Conservation (phyloP, 2,888 invertebrate genomes). For the Altica lythri region DNA sequence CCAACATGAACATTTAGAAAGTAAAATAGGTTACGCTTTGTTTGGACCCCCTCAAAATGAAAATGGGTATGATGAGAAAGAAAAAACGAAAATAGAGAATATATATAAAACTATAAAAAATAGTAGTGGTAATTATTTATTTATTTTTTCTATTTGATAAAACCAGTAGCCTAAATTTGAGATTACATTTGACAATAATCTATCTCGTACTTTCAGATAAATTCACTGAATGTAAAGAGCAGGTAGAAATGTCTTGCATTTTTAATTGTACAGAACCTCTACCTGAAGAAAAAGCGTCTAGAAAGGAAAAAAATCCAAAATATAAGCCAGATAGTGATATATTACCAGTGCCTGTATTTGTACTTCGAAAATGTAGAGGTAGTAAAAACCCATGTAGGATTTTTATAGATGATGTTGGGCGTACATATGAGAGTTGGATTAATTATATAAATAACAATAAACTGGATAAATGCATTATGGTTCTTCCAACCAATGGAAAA, state of each 20-base stretch:
- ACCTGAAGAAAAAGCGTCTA: constrained; percentile 43
- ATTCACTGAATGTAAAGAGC: constrained; percentile 43
- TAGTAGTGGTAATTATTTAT: constrained; percentile 42
- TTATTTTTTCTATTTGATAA: constrained; percentile 5
- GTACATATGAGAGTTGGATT: constrained; percentile 63
- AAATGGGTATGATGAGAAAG: constrained; percentile 41
- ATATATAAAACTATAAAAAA: constrained; percentile 44
- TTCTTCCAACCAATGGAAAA: constrained; percentile 61
- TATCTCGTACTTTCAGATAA: constrained; percentile 35
- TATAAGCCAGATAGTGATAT: constrained; percentile 50
- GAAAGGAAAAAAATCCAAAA: constrained; percentile 43
- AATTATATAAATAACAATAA: constrained; percentile 61
- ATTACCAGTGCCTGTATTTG: constrained; percentile 49
- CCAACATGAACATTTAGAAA: constrained; percentile 59
- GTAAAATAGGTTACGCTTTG: constrained; percentile 64
- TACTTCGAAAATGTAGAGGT: constrained; percentile 50
- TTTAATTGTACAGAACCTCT: constrained; percentile 49
- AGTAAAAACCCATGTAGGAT: constrained; percentile 47
- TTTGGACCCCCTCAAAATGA: constrained; percentile 60
- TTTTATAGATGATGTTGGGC: constrained; percentile 50
- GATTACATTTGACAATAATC: background rate
- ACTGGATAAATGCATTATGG: constrained; percentile 61
- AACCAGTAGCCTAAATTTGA: background rate
- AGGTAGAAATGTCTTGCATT: constrained; percentile 44
- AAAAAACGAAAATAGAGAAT: constrained; percentile 41